Base-by-base conservation (phyloP, 1,140 invertebrate species). In the Neuroterus valhalla region DNA sequence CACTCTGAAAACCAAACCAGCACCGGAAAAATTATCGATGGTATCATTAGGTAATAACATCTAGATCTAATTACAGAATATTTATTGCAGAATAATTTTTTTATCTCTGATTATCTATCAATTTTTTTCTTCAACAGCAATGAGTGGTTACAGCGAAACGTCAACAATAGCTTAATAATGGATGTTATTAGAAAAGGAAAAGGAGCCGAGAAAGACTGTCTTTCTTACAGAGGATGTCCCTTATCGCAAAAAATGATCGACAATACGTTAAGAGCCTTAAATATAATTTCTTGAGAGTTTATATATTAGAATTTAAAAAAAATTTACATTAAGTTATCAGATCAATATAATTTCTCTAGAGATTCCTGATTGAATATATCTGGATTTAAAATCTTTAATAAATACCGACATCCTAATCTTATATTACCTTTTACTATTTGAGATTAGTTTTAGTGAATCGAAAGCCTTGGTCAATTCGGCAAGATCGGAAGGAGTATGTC, bases 401-500 rank as follows among this genome's bases (percentile, higher is more conserved):
- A 38, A 38, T 38, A 38, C 31, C 10, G 31, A 8, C 31, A 38
- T 38, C 31, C 6, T 8, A 38, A 38, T 38, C 10, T 38, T 38
- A 38, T 38, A 38, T 38, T 38, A 38, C 31, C 31, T 38, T 15
- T n/a, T 21, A 31, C 38, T 66, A 21, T 50, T 10, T 42, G 23
- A n/a, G 4, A 82, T 76, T 14, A 86, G 45, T 43, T 78, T 81
- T 2, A 85, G 72, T 15, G 87, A 76, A 3, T 89, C 80, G 0
- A 75, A 1, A 17, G 90, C 84, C 5, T 82, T 81, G 0, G 74
- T 78, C 0, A 87, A 77, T 43, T 81, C 75, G 0, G 92, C 92
- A 52, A 93, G 85, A 11, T 92, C 88, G n/a, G 83, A 70, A 0
- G 92, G 84, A 2, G 88, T 91, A 15, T 91, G 85, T 0, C 90